Evolutionary conservation across 2,797 vertebrate species (phyloP), one percentile per base, ranked within the genome.

Genomic region (Xenentodon cancila): DNA sequence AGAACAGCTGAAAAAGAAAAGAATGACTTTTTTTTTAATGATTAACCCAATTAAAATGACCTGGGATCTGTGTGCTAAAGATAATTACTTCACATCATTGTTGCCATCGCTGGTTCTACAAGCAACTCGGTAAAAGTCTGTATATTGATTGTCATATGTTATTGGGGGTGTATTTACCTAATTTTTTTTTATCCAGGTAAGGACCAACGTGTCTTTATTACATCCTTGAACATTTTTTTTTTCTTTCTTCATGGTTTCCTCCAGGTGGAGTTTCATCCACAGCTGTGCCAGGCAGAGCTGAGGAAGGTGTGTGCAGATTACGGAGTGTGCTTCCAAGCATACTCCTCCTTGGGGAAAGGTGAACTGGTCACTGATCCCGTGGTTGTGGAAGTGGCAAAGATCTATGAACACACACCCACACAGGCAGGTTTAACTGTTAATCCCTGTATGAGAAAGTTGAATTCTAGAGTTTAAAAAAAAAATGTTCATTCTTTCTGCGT

Each of bases 181-280:
- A 3, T 25, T 25, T 25, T 25, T 25, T 25, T 25, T 25, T 3
- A 25, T 3, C 25, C 5, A 34, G 32, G 32, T 2, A 8, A 11
- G 9, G 32, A 34, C 9, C 32, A 34, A 2, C 4, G 3, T 30
- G 27, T 30, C 7, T 30, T 30, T 30, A 30, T 30, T 30, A 34
- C 7, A 11, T 34, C 32, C 32, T 32, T 12, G 45, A 34, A 1
- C 12, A 37, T 43, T 45, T 44, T 8, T 53, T 43, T 45, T 44
- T 8, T 5, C 12, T 0, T 51, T 12, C 21, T 2, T 44, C 18
- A 11, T 21, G 27, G 2, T 27, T 19, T 16, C 48, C 6, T 53
- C 25, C 89, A 95, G 87, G 94, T 94, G 7, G 95, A 95, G 68
- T 95, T 92, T 64, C 95, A 95, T 59, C 95, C 95, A 1, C 71